Conservation (phyloP, 2,888 invertebrate genomes). For the Volucella inflata region DNA sequence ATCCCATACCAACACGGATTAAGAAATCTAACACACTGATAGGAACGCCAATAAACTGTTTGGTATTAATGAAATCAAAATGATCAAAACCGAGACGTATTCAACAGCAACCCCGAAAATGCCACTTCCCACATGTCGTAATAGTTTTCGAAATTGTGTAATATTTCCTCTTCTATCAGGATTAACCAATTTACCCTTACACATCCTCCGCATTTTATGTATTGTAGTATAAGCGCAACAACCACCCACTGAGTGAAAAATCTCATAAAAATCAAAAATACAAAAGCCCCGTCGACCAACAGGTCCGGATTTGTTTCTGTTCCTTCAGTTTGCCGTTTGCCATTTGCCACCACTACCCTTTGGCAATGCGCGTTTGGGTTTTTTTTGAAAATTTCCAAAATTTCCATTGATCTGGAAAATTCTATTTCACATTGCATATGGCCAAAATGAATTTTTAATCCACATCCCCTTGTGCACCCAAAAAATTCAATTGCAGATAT, state of each 20-base stretch:
- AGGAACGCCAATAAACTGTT: too few species aligned
- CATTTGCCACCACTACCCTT: neutral
- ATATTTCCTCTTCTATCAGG: slow-evolving; percentile 17
- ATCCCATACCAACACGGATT: too few species aligned
- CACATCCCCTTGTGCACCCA: slow-evolving; percentile 20
- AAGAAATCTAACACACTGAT: too few species aligned
- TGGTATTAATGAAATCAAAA: too few species aligned
- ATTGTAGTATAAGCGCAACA: slow-evolving; percentile 22
- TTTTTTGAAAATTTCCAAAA: slow-evolving; percentile 8
- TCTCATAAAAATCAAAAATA: slow-evolving; percentile 72
- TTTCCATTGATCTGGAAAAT: slow-evolving; percentile 62
- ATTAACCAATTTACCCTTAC: slow-evolving; percentile 40
- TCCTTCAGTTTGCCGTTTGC: neutral
- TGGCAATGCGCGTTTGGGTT: too few species aligned
- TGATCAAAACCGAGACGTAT: too few species aligned
- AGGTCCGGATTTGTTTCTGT: slow-evolving; percentile 56
- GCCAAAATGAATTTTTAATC: slow-evolving; percentile 53
- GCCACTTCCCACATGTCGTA: neutral
- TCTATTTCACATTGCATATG: slow-evolving; percentile 58
- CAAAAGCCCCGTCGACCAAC: slow-evolving; percentile 61
- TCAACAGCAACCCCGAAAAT: too few species aligned
- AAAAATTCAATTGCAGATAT: too few species aligned
- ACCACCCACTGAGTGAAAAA: slow-evolving; percentile 61
- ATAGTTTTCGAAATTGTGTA: slow-evolving; percentile 5
- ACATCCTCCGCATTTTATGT: slow-evolving; percentile 26